These are phyloP conservation scores for Chaetodon trifascialis DNA, from an alignment of 2,113 vertebrate genomes.

Conservation along the genomic window DNA sequence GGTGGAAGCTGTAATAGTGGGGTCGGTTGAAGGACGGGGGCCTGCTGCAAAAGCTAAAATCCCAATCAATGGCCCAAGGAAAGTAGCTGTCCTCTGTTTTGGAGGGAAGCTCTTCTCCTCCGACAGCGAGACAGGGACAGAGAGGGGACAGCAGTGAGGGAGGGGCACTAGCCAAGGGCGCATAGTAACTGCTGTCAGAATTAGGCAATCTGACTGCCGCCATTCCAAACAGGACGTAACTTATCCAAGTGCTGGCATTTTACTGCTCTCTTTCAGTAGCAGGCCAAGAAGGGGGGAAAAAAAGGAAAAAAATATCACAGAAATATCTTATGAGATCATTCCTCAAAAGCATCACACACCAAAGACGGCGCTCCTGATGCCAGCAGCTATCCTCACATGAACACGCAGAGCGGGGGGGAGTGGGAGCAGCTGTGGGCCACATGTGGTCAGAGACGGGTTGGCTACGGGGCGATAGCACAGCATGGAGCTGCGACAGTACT, in stretches of 20 bases:
- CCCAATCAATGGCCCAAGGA: slow-evolving; percentile 16
- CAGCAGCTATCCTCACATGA: slow-evolving; percentile 49
- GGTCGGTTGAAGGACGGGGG: neutral
- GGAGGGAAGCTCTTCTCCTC: slow-evolving; percentile 42
- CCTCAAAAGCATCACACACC: slow-evolving; percentile 60
- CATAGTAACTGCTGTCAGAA: slow-evolving; percentile 81
- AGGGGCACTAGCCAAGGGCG: slow-evolving; percentile 32
- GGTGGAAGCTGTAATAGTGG: neutral
- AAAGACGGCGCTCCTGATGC: slow-evolving; percentile 33
- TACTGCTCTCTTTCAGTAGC: slow-evolving; percentile 56
- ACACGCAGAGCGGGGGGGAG: slow-evolving; percentile 12
- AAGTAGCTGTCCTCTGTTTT: slow-evolving; percentile 30
- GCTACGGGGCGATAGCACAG: slow-evolving; percentile 35
- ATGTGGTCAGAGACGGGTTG: slow-evolving; percentile 57
- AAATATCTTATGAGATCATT: slow-evolving; percentile 77
- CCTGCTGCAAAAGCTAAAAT: slow-evolving; percentile 25
- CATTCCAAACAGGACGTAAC: slow-evolving; percentile 72
- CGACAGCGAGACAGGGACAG: slow-evolving; percentile 6
- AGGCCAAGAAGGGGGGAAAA: slow-evolving; percentile 1
- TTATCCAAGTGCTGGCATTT: slow-evolving; percentile 70
- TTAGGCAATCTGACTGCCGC: slow-evolving; percentile 75
- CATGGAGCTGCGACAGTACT: slow-evolving; percentile 32
- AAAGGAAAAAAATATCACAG: slow-evolving; percentile 47
- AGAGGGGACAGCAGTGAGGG: slow-evolving; percentile 15
- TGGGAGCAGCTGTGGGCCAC: slow-evolving; percentile 53